Conservation (phyloP, 2,113 vertebrate species). For the Mionectes macconnelli region DNA sequence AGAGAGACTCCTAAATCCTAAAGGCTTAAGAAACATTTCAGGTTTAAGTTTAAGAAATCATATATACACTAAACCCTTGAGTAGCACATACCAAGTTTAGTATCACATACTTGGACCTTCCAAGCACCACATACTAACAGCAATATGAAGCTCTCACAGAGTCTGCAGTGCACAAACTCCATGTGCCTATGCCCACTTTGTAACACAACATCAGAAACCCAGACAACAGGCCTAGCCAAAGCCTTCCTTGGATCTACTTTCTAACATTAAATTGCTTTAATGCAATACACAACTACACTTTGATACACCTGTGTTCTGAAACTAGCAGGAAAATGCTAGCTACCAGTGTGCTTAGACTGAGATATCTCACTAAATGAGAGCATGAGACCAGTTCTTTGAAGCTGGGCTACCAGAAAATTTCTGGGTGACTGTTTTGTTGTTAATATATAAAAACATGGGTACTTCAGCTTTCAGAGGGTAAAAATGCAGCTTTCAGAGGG, state of each 20-base stretch:
- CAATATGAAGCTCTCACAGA: neutral
- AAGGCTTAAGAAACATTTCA: neutral
- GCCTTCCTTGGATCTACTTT: no score
- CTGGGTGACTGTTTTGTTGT: neutral
- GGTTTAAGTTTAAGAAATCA: neutral
- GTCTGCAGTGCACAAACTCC: neutral
- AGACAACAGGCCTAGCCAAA: no score
- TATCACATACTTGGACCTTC: neutral
- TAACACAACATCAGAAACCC: neutral
- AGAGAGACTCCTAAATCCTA: neutral
- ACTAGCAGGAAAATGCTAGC: no score
- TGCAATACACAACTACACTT: no score
- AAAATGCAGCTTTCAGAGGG: no score
- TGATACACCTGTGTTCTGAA: no score
- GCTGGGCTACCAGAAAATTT: neutral
- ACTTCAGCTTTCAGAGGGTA: no score
- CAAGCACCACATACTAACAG: neutral
- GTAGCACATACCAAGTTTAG: neutral
- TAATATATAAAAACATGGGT: neutral
- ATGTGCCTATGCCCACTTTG: rapidly evolving
- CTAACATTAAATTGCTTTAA: no score
- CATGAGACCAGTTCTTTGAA: neutral
- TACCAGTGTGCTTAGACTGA: neutral
- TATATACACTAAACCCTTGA: neutral
- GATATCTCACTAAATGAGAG: neutral